Percentiles rank a stretch among this genome's conserved stretches.
phyloP scores from a whole-genome alignment of 2,888 invertebrate genomes.

The Tenthredo distinguenda region DNA sequence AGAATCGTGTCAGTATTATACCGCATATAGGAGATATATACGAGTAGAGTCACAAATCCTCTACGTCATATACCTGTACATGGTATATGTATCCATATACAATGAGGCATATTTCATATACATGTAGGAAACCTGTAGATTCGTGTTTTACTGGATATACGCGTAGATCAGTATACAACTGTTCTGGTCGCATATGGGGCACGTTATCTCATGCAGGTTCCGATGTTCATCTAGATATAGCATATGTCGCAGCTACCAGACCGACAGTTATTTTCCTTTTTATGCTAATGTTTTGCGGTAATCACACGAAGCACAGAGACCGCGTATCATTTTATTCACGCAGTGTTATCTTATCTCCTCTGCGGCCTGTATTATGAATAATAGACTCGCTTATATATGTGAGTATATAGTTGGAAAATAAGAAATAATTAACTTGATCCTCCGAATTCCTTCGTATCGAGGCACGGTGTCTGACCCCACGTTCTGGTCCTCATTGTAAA shows the following conservation, averaged over 20 bases:
- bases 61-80: too few relatives aligned
- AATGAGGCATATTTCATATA: too few relatives aligned
- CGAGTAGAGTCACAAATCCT: too few relatives aligned
- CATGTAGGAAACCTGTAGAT: neutral
- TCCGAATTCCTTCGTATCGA: neutral
- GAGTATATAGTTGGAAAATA: neutral
- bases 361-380: too few relatives aligned
- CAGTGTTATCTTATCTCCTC: too few relatives aligned
- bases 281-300: neutral
- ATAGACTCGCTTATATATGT: too few relatives aligned
- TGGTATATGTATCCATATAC: too few relatives aligned
- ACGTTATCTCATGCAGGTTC: neutral
- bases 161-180: neutral
- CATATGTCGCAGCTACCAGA: neutral
- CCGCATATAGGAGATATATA: too few relatives aligned
- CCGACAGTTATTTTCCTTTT: neutral
- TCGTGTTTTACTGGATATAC: neutral
- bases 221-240: neutral
- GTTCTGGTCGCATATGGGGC: neutral
- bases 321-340: too few relatives aligned
- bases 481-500: neutral
- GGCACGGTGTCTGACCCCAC: neutral
- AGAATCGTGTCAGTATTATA: neutral
- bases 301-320: neutral
- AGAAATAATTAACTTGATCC: neutral